Conservation (phyloP, 2,888 invertebrate genomes). For the Oegoconia quadripuncta region DNA sequence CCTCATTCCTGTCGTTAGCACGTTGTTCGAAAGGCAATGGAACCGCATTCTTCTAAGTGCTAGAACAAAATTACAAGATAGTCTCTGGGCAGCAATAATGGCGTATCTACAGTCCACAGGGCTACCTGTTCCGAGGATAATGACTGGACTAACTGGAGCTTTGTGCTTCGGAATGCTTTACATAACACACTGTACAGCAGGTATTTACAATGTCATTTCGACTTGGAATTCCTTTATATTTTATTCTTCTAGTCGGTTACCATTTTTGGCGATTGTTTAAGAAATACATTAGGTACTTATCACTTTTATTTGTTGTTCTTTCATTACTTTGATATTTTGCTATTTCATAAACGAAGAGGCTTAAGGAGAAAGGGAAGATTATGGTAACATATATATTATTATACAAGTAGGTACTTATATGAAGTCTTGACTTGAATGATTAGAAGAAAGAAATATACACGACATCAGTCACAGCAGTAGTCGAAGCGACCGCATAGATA, state of each 20-base stretch:
- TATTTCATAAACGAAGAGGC: no score
- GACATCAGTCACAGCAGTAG: no score
- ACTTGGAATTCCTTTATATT: background rate
- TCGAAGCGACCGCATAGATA: no score
- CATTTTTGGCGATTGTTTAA: background rate
- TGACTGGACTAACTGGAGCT: slow-evolving; percentile 57
- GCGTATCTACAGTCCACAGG: slow-evolving; percentile 24
- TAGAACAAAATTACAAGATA: slow-evolving; percentile 45
- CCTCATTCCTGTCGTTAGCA: slow-evolving; percentile 25
- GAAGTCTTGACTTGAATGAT: no score
- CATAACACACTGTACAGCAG: slow-evolving; percentile 5
- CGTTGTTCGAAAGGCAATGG: slow-evolving; percentile 36
- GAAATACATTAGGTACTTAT: background rate
- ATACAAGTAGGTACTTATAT: no score
- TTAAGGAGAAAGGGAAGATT: no score
- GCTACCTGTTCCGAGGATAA: slow-evolving; percentile 61
- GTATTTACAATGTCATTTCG: background rate
- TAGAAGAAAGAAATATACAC: no score
- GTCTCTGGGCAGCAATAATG: slow-evolving; percentile 31
- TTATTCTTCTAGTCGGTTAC: background rate
- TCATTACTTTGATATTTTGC: no score
- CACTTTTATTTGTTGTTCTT: no score
- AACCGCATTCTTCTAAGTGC: slow-evolving; percentile 33
- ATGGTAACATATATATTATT: no score
- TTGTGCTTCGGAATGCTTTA: slow-evolving; percentile 45